These are phyloP conservation scores for Lerema accius DNA, from an alignment of 1,140 invertebrate genomes.

Conservation along the genomic window DNA sequence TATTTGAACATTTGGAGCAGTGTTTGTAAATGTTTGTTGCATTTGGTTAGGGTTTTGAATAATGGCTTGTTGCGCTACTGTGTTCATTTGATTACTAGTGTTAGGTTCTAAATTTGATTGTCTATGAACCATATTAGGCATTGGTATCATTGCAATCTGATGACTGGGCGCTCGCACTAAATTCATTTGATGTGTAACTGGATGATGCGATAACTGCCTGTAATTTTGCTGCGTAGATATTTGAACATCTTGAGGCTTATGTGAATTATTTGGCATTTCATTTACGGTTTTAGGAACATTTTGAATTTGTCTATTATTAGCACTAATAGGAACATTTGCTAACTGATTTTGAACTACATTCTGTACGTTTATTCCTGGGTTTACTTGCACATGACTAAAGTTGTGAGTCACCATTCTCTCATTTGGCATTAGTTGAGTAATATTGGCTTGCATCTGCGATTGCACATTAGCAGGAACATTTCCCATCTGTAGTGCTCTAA, in stretches of 20 bases:
- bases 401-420: constrained; percentile 28
- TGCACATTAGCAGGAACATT: constrained; percentile 44
- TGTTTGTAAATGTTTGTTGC: constrained; percentile 10
- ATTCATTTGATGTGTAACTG: constrained; percentile 16
- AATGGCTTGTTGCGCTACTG: constrained; percentile 2
- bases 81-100: constrained; percentile 1
- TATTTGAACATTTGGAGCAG: constrained; percentile 28
- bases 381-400: constrained; percentile 34
- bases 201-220: constrained; percentile 23
- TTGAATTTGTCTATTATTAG: constrained; percentile 27
- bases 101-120: constrained; percentile 5
- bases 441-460: constrained; percentile 41
- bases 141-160: constrained; percentile 19
- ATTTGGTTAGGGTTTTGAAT: not conserved
- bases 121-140: constrained; percentile 23
- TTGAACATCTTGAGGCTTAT: constrained; percentile 13
- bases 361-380: constrained; percentile 27
- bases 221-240: constrained; percentile 9
- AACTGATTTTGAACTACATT: constrained; percentile 34
- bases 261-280: constrained; percentile 24
- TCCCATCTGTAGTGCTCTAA: constrained; percentile 51
- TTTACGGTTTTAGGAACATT: constrained; percentile 23
- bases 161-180: constrained; percentile 7
- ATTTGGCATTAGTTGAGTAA: constrained; percentile 32
- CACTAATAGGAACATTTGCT: constrained; percentile 30